Evolutionary conservation across 2,113 vertebrate species (phyloP), one percentile per base, ranked within the genome.

Genomic region (Benitochromis conjunctus): DNA sequence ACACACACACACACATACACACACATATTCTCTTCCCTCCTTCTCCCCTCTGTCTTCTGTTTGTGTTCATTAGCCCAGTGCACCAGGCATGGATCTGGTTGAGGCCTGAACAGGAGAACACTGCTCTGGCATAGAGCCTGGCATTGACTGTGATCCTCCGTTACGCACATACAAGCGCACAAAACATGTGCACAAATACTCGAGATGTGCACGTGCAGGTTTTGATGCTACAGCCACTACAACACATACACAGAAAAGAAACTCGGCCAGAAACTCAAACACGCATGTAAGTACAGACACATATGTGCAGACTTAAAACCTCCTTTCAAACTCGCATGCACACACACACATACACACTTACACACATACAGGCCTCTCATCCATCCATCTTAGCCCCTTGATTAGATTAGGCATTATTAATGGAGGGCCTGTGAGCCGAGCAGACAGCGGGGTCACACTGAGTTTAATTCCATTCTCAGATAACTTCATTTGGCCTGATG

Each of bases 401-500:
- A 99, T 99, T 99, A 98, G 98, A 99, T 99, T 98, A 98, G 97
- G 96, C 97, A 98, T 99, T 99, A 99, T 99, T 99, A 99, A 99
- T 99, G 98, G 97, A 96, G 96, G 96, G 96, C 97, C 97, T 98
- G 95, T 95, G 97, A 98, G 97, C 97, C 94, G 96, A 97, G 97
- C 96, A 97, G 97, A 98, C 94, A 93, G 93, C 92, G 82, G 97
- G 98, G 98, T 99, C 98, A 98, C 97, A 97, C 96, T 93, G 97
- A 99, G 98, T 99, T 99, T 99, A 99, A 99, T 99, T 98, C 98
- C 98, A 97, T 98, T 99, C 97, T 98, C 97, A 96, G 98, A 98
- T 99, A 99, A 99, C 98, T 98, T 98, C 96, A 97, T 99, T 99
- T 99, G 96, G 76, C 97, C 96, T 98, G 98, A 99, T 99, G 98